Evolutionary conservation across 1,140 invertebrate genomes (phyloP), one percentile per base, ranked within the genome.

Genomic region (Magallana ariakensis): DNA sequence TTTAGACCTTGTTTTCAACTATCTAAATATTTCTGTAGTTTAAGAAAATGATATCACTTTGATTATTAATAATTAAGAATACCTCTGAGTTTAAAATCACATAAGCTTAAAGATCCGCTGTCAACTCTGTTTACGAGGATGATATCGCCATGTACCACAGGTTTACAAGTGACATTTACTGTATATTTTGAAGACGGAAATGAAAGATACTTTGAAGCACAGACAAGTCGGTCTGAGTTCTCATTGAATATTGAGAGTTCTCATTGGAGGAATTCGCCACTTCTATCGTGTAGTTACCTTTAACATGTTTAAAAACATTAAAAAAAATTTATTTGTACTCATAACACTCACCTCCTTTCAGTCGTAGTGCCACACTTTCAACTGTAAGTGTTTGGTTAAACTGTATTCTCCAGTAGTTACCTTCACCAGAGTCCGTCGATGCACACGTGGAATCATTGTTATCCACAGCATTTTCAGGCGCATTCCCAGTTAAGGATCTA

Each of bases 81-180:
- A 70, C 62, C 62, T 70, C 10, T 70, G 19, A 70, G 62, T 70
- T 70, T 70, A 10, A 22, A 70, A 10, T 26, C 62, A 70, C 62
- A 22, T 19, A 70, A 19, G 9, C 6, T 26, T 22, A 70, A 70
- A 0, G 1, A 0, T 70, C 62, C 62, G 0, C 8, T 3, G 13
- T 11, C 26, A 22, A 10, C 26, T 11, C 19, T 70, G 3, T 33
- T 70, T 11, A 70, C 19, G 19, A 22, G 0, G 22, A 70, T 70
- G 19, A 70, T 11, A 70, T 70, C 62, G 2, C 62, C 62, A 7
- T 22, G 19, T 26, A 70, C 19, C 7, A 5, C 4, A 0, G 6
- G 22, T 2, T 9, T 11, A 70, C 62, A 70, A 7, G 0, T 70
- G 19, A 22, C 19, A 70, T 19, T 33, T 1, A 22, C 0, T 0